Percentiles rank a stretch among this genome's conserved stretches.
Conservation (phyloP, 37 sponge, comb jelly and placozoan genomes). For the Ephydatia muelleri region DNA sequence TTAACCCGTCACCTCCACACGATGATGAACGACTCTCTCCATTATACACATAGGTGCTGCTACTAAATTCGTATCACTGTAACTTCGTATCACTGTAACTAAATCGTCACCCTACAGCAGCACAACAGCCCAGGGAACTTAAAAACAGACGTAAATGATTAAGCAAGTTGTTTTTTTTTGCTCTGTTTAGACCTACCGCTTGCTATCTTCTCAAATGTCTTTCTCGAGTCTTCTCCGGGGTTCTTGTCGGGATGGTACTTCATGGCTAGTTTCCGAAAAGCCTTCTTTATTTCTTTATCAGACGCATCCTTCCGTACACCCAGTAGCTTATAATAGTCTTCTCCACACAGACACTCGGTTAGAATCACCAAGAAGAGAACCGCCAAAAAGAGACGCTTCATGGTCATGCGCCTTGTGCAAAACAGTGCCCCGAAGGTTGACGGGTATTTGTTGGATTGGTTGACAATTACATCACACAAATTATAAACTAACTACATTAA, state of each 20-base stretch:
- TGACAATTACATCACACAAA: neutral
- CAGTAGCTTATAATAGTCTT: constrained; percentile 72
- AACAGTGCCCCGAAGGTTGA: too few relatives aligned
- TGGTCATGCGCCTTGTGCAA: neutral
- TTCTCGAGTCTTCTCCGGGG: constrained; percentile 52
- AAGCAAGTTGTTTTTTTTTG: neutral
- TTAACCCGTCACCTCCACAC: too few relatives aligned
- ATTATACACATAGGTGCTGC: too few relatives aligned
- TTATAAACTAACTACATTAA: neutral
- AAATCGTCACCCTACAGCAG: neutral
- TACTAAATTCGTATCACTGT: too few relatives aligned
- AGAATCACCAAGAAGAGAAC: neutral
- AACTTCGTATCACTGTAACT: too few relatives aligned
- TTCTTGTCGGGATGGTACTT: constrained; percentile 81
- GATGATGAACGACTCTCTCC: too few relatives aligned
- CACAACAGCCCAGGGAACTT: neutral
- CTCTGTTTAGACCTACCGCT: constrained; percentile 34
- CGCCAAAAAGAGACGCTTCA: neutral
- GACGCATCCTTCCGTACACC: constrained; percentile 64
- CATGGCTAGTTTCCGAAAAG: constrained; percentile 69
- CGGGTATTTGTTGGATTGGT: neutral
- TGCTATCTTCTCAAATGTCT: constrained; percentile 72
- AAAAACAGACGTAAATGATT: too few relatives aligned
- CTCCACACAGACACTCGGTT: constrained; percentile 4
- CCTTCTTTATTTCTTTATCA: constrained; percentile 67